Conservation (phyloP, 2,113 vertebrate genomes). For the Sceloporus undulatus region DNA sequence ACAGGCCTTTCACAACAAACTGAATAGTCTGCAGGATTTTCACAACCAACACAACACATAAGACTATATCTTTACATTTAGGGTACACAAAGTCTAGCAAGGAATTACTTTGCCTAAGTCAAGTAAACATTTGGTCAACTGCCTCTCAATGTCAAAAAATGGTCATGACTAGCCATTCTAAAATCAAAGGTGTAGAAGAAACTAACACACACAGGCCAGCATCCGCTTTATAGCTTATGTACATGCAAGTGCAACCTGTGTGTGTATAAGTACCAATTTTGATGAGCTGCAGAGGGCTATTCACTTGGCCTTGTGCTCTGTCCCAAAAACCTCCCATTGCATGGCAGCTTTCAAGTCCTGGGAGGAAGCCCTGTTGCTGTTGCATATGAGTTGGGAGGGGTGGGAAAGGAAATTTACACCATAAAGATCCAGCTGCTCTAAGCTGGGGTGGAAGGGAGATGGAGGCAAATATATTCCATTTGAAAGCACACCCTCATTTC, state of each 20-base stretch:
- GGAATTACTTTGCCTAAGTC: neutral
- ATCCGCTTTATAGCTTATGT: neutral
- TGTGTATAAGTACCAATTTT: too few relatives aligned
- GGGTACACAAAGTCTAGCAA: conserved; percentile 1
- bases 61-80: conserved; percentile 3
- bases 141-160: neutral
- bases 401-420: neutral
- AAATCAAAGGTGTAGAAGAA: neutral
- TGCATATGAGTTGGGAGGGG: too few relatives aligned
- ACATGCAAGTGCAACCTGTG: too few relatives aligned
- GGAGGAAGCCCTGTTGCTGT: too few relatives aligned
- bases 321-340: too few relatives aligned
- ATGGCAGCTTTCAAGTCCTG: too few relatives aligned
- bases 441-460: too few relatives aligned
- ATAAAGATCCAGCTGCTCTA: too few relatives aligned
- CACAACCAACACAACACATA: neutral
- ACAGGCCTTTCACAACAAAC: neutral
- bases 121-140: neutral
- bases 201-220: neutral
- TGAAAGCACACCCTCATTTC: too few relatives aligned
- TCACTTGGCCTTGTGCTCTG: too few relatives aligned
- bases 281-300: too few relatives aligned
- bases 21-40: neutral
- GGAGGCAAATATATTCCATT: too few relatives aligned
- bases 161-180: neutral